Evolutionary conservation across 64 coral and sea anemone species (phyloP), one percentile per base, ranked within the genome.

Genomic region (Porites australiensis): DNA sequence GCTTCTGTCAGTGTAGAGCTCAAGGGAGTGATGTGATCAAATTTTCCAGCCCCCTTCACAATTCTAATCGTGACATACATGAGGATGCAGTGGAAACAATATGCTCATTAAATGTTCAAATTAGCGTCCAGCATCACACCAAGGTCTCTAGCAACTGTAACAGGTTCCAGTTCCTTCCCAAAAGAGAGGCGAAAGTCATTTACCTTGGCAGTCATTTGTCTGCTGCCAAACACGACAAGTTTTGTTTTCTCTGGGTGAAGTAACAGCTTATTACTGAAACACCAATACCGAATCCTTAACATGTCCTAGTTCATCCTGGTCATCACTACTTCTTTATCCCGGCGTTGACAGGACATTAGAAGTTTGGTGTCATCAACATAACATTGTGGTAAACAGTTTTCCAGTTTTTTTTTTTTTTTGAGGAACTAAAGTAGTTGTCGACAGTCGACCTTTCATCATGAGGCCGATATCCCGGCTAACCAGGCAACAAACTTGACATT

Each of bases 241-340:
- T 89, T 89, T 23, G 70, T 77, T 77, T 81, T 90, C 12, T 52
- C 44, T 11, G 88, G 72, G 50, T 92, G 61, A 44, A 85, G 21
- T 5, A 92, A 68, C 3, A 92, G 77, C 50, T 63, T 47, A 64
- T 84, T 92, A 72, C 60, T 62, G 23, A 83, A 92, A 37, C 79
- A 84, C 89, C 79, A 92, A 27, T 64, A 63, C 2, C 66, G 68
- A 21, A 92, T 82, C 2, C 22, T 65, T 8, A 46, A 1, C 67
- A 92, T 37, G 44, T 84, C 79, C 48, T 85, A 53, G 6, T 92
- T 84, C 1, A 82, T 23, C 23, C 60, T 57, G 13, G 11, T 6
- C 47, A 23, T 23, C 11, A 7, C 55, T 21, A 11, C 9, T 19
- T 54, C 48, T 59, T n/a, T n/a, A 11, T 82, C 79, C 27, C 61